Evolutionary conservation across 2,888 invertebrate species (phyloP).

Genomic region (Pammene fasciana): DNA sequence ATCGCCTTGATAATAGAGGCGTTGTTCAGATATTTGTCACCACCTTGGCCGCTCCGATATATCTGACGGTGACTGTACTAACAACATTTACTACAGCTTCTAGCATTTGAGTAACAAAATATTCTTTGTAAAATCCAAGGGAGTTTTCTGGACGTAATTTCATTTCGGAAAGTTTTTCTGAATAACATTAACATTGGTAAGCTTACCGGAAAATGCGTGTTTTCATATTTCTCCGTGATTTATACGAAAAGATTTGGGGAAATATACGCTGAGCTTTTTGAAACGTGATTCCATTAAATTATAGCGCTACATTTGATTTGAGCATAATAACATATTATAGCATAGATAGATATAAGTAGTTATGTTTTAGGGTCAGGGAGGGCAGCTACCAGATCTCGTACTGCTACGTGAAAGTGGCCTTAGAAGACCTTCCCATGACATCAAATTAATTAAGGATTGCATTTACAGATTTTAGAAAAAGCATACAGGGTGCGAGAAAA

Average conservation of each 20-base stretch:
- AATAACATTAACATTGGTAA: conserved; percentile 18
- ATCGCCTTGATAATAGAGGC: too few relatives aligned
- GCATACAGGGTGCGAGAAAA: too few relatives aligned
- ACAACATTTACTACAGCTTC: not conserved
- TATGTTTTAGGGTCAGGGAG: too few relatives aligned
- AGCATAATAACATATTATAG: conserved; percentile 1
- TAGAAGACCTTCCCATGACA: too few relatives aligned
- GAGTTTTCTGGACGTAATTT: conserved; percentile 12
- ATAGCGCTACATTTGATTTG: conserved; percentile 24
- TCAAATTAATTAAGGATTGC: too few relatives aligned
- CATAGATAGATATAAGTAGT: not conserved
- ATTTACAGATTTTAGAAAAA: too few relatives aligned
- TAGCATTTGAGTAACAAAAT: not conserved
- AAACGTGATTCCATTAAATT: conserved; percentile 17
- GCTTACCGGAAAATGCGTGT: conserved; percentile 18
- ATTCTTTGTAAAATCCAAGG: not conserved
- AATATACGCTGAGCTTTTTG: conserved; percentile 16
- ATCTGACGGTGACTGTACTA: not conserved
- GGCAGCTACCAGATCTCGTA: too few relatives aligned
- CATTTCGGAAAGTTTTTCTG: conserved; percentile 21
- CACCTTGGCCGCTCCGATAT: too few relatives aligned
- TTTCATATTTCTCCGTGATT: conserved; percentile 28
- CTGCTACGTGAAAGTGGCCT: too few relatives aligned
- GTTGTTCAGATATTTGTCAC: too few relatives aligned
- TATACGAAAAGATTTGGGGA: conserved; percentile 18